Evolutionary conservation across 2,797 vertebrate genomes (phyloP).

Genomic region (Mormyrus proboscirostris): DNA sequence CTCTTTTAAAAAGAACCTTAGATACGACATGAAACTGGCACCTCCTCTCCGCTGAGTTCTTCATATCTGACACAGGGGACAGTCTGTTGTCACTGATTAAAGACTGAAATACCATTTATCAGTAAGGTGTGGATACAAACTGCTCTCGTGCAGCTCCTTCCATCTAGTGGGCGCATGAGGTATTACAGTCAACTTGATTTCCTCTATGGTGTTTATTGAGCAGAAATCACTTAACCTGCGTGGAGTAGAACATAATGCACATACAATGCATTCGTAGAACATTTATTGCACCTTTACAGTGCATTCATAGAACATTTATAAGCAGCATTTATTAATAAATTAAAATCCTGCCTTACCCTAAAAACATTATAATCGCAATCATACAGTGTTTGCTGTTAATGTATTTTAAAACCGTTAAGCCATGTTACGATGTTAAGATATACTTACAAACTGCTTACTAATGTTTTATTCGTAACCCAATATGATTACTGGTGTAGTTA

Average conservation of each 20-base stretch:
- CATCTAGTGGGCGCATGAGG: constrained; percentile 50
- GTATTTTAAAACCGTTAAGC: no score
- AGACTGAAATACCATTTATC: background rate
- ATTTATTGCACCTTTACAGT: no score
- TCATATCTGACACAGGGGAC: background rate
- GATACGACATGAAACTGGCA: background rate
- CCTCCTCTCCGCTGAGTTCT: background rate
- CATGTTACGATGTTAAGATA: no score
- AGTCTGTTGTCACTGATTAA: background rate
- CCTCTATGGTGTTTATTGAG: background rate
- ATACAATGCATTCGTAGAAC: background rate
- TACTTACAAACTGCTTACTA: no score
- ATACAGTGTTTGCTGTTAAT: no score
- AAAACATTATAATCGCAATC: no score
- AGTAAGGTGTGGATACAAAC: background rate
- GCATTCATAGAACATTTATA: background rate
- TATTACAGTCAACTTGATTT: constrained; percentile 26
- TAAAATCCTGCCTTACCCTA: no score
- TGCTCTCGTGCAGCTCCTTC: constrained; percentile 40
- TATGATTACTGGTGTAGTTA: no score
- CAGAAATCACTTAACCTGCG: background rate
- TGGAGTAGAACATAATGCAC: background rate
- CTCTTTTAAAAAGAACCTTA: background rate
- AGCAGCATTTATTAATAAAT: background rate
- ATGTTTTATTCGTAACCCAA: no score